These are phyloP conservation scores for Eurois occulta DNA, from an alignment of 2,888 invertebrate species.

Conservation along the genomic window DNA sequence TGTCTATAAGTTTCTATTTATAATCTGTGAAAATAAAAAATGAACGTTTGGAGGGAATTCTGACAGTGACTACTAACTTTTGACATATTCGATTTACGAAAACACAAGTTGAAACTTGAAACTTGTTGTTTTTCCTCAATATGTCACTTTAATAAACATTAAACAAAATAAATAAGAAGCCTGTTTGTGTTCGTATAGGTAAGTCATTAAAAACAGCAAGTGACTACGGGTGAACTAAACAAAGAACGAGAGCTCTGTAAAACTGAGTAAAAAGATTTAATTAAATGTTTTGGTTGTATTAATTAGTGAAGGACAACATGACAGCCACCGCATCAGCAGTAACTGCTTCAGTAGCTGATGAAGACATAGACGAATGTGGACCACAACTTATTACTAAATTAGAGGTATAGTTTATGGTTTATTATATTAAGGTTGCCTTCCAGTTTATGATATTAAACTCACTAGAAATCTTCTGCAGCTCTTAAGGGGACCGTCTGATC, in stretches of 20 bases:
- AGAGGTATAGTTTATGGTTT: conserved; percentile 89
- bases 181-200: neutral
- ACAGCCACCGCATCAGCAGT: conserved; percentile 88
- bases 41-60: conserved; percentile 44
- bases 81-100: conserved; percentile 30
- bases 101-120: conserved; percentile 25
- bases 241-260: neutral
- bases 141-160: neutral
- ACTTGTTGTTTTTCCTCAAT: conserved; percentile 12
- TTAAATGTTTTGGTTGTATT: conserved; percentile 71
- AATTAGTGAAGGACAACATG: conserved; percentile 68
- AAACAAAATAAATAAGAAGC: too few species aligned
- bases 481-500: too few species aligned
- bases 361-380: conserved; percentile 92
- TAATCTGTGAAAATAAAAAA: neutral
- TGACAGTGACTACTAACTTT: conserved; percentile 30
- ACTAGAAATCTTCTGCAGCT: neutral
- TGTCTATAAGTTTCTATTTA: neutral
- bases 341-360: conserved; percentile 84
- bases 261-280: conserved; percentile 32
- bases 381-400: conserved; percentile 93
- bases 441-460: neutral
- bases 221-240: conserved; percentile 1
- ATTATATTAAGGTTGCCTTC: neutral
- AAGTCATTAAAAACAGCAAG: neutral